Base-by-base conservation (phyloP, 2,113 vertebrate species). In the Malaclemys terrapin region DNA sequence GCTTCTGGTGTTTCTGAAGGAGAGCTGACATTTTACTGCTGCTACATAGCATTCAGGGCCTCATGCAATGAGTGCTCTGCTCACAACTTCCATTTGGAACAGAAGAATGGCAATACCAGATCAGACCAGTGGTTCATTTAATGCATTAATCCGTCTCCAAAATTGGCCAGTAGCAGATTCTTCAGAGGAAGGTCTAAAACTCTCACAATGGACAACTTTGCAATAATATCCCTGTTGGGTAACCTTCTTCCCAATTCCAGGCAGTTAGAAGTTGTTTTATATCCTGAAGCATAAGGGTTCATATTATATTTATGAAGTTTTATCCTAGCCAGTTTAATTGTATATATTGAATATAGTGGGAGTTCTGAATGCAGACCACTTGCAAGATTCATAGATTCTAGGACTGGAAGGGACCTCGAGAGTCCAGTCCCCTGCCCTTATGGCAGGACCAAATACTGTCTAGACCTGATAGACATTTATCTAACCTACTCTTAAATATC, bases 51-150 rank as follows among this genome's bases (percentile, higher is more conserved):
- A 4, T 7, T 16, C 29, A 62, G 29, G 29, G 31, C 16, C 35
- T 69, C 14, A 19, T n/a, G 16, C 62, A 69, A 19, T 17, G 14
- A 69, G 35, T 19, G 62, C 65, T 3, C 50, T 2, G 3, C 3
- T 2, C 0, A 0, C n/a, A 86, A 31, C 4, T 87, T 24, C 84
- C 8, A 19, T 1, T 0, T 12, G 13, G 5, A 65, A 1, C 50
- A 69, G 25, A 8, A 31, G 31, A 84, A 52, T 75, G 84, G 16
- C 47, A 10, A 38, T 78, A 42, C 69, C 12, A 45, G 9, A 25
- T 76, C 22, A 76, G 72, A 9, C 29, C 29, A 8, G 62, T n/a
- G 10, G n/a, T 22, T 13, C 78, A 16, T 59, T 35, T 57, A 57
- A 69, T 42, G 50, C 13, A 20, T 2, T 47, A 1, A 0, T 72